These are phyloP conservation scores for Trichechus manatus DNA, from an alignment of 2,113 vertebrate genomes.

Conservation along the genomic window DNA sequence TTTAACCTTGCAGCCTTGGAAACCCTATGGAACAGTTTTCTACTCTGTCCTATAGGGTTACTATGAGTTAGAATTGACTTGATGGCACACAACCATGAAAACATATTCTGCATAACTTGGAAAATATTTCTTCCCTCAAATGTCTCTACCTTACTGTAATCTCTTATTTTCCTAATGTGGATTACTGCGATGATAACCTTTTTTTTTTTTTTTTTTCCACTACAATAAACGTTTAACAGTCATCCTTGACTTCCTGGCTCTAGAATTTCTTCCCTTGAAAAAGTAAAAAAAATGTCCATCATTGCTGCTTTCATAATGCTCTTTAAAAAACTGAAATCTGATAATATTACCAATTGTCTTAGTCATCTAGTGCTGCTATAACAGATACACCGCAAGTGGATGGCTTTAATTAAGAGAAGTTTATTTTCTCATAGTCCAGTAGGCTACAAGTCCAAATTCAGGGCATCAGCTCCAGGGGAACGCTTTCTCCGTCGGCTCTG, in stretches of 20 bases:
- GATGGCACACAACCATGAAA: too few relatives aligned
- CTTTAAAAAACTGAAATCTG: not conserved
- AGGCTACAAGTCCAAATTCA: too few relatives aligned
- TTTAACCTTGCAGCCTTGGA: not conserved
- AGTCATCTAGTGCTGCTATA: too few relatives aligned
- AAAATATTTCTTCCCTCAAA: not conserved
- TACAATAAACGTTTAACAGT: not conserved
- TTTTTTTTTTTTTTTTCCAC: not conserved
- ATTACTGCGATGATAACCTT: not conserved
- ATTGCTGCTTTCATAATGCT: not conserved
- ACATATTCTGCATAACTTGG: not conserved
- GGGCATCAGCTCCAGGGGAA: too few relatives aligned
- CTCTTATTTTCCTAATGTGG: not conserved
- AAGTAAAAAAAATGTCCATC: not conserved
- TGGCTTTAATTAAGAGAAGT: too few relatives aligned
- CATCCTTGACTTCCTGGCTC: not conserved
- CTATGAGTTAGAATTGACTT: too few relatives aligned
- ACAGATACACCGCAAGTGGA: too few relatives aligned
- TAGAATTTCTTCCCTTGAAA: not conserved
- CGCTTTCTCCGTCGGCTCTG: too few relatives aligned
- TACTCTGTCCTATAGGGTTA: not conserved
- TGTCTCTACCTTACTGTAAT: not conserved
- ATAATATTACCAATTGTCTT: not conserved
- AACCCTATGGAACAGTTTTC: not conserved
- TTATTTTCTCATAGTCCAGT: too few relatives aligned